Evolutionary conservation across 2,888 invertebrate species (phyloP).

Genomic region (Eupithecia subfuscata): DNA sequence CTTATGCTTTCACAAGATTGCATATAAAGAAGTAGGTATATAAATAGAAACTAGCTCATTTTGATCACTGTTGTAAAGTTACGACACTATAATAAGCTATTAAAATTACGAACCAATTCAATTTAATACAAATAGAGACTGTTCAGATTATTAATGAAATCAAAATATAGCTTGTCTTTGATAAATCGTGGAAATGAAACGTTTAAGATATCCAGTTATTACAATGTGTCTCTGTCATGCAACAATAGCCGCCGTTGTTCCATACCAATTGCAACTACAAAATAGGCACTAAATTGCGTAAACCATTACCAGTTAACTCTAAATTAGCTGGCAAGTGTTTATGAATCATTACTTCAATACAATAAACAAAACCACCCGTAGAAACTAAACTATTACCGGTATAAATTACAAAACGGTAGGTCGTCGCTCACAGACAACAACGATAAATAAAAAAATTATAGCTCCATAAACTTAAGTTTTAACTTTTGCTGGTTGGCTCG

Average conservation of each 20-base stretch:
- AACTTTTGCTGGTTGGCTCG: conserved; percentile 46
- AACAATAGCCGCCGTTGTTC: conserved; percentile 76
- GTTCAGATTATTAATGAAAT: conserved; percentile 58
- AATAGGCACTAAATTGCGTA: conserved; percentile 78
- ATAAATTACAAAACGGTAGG: conserved; percentile 45
- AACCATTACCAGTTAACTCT: conserved; percentile 70
- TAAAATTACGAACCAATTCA: conserved; percentile 31
- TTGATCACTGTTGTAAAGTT: conserved; percentile 11
- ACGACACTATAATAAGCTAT: conserved; percentile 16
- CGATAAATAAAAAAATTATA: conserved; percentile 52
- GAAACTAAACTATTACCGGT: conserved; percentile 40
- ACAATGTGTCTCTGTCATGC: conserved; percentile 78
- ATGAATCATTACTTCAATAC: conserved; percentile 74
- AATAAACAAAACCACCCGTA: conserved; percentile 52
- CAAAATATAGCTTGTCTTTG: conserved; percentile 65
- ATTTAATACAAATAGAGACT: conserved; percentile 38
- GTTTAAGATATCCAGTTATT: conserved; percentile 72
- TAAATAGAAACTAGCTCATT: conserved; percentile 17
- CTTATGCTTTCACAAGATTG: conserved; percentile 2
- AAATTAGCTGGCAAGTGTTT: conserved; percentile 74
- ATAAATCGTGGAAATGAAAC: conserved; percentile 75
- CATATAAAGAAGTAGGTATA: conserved; percentile 4
- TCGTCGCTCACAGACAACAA: conserved; percentile 38
- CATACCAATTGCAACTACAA: conserved; percentile 75
- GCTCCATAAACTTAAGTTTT: conserved; percentile 54